These are phyloP conservation scores for Psilopsiagon aymara DNA, from an alignment of 2,113 vertebrate species.

Conservation along the genomic window DNA sequence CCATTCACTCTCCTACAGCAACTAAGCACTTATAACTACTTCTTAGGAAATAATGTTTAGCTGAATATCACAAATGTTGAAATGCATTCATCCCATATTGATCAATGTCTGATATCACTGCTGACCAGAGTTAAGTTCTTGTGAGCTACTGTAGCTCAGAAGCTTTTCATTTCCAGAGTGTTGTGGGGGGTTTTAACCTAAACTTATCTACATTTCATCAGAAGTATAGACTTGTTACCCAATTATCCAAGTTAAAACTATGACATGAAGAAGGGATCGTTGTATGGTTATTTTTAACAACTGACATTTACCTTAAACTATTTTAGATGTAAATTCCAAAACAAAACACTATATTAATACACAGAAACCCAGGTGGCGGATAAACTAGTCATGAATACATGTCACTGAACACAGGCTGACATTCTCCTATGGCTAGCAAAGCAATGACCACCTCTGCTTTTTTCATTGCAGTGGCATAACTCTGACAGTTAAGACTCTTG, in stretches of 20 bases:
- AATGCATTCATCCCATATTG: background rate
- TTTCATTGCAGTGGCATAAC: background rate
- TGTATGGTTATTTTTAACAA: background rate
- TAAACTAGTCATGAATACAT: background rate
- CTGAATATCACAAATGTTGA: background rate
- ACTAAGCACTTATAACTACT: background rate
- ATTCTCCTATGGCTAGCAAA: rapidly evolving
- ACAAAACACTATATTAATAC: background rate
- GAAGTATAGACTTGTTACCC: background rate
- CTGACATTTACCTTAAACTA: background rate
- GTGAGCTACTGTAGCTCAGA: background rate
- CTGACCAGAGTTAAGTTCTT: background rate
- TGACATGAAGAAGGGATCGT: background rate
- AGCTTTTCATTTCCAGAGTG: background rate
- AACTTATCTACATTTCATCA: background rate
- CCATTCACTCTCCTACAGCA: background rate
- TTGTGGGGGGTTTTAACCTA: background rate
- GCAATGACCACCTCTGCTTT: background rate
- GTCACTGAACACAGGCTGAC: background rate
- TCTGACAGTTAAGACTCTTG: background rate
- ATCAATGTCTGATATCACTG: background rate
- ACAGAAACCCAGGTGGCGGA: background rate
- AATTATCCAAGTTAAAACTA: background rate
- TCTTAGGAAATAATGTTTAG: background rate
- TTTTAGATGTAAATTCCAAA: background rate